Conservation (phyloP, 1,140 invertebrate genomes). For the Neodiprion pinetum region DNA sequence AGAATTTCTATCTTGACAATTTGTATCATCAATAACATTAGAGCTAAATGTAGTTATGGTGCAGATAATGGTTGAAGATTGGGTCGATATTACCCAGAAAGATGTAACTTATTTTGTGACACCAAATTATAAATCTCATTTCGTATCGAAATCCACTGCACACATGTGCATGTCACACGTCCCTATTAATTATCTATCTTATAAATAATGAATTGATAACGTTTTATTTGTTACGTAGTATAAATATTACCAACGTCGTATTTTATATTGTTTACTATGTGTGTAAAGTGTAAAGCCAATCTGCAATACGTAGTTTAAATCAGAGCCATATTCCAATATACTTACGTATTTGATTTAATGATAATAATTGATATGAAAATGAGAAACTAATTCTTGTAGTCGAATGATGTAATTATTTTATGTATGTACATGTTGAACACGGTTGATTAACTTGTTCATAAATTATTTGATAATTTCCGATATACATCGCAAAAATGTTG, state of each 20-base stretch:
- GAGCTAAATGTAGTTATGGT: not conserved
- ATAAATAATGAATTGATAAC: not conserved
- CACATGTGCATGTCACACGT: not conserved
- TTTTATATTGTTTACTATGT: not conserved
- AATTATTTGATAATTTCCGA: too few species aligned
- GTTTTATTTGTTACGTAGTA: not conserved
- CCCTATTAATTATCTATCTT: not conserved
- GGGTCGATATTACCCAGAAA: not conserved
- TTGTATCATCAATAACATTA: not conserved
- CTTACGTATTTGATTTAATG: too few species aligned
- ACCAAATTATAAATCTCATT: not conserved
- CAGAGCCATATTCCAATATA: not conserved
- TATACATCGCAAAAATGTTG: too few species aligned
- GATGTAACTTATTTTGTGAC: not conserved
- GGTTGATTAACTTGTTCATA: too few species aligned
- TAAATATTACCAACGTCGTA: not conserved
- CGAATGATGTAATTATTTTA: too few species aligned
- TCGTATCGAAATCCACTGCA: not conserved
- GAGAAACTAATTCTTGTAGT: too few species aligned
- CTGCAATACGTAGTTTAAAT: constrained; percentile 3
- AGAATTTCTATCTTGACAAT: not conserved
- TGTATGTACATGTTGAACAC: too few species aligned
- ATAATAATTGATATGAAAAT: too few species aligned
- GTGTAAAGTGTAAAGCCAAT: not conserved
- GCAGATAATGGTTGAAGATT: not conserved